Percentiles rank a stretch among this genome's conserved stretches.
phyloP scores from a whole-genome alignment of 2,797 vertebrate genomes.

The Crenichthys baileyi region DNA sequence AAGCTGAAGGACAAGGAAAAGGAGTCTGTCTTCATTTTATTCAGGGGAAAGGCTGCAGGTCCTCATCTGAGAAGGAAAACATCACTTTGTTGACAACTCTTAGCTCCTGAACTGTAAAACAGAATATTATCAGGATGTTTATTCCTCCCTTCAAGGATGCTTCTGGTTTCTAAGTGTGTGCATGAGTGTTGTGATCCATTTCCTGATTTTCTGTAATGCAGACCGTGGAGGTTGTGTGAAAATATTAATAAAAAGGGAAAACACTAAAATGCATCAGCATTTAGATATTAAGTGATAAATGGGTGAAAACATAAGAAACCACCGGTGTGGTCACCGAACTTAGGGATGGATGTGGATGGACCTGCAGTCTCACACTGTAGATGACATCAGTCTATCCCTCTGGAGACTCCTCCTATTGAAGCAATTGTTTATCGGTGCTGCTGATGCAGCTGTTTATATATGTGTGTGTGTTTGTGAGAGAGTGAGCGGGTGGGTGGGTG shows the following conservation, averaged over 20 bases:
- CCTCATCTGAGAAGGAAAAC: conserved; percentile 11
- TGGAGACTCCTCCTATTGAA: conserved; percentile 63
- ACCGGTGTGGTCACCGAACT: neutral
- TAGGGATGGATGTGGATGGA: conserved; percentile 21
- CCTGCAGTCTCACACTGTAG: conserved; percentile 48
- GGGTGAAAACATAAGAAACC: neutral
- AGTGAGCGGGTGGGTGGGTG: conserved; percentile 20
- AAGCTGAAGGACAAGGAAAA: conserved; percentile 2
- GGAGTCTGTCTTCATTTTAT: conserved; percentile 6
- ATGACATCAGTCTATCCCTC: conserved; percentile 57
- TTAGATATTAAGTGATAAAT: conserved; percentile 2
- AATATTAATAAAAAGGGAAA: neutral
- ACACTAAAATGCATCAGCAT: neutral
- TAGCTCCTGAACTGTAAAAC: neutral
- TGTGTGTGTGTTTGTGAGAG: conserved; percentile 24
- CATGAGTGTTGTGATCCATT: neutral
- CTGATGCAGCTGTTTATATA: conserved; percentile 72
- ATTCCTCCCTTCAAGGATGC: neutral
- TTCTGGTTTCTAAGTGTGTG: neutral
- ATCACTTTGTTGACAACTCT: conserved; percentile 11
- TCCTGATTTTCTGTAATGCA: neutral
- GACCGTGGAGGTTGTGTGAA: neutral
- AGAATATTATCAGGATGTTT: neutral
- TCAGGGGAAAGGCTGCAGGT: conserved; percentile 1
- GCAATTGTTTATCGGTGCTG: conserved; percentile 71